Evolutionary conservation across 2,888 invertebrate genomes (phyloP), one percentile per base, ranked within the genome.

Genomic region (Melanchra persicariae): DNA sequence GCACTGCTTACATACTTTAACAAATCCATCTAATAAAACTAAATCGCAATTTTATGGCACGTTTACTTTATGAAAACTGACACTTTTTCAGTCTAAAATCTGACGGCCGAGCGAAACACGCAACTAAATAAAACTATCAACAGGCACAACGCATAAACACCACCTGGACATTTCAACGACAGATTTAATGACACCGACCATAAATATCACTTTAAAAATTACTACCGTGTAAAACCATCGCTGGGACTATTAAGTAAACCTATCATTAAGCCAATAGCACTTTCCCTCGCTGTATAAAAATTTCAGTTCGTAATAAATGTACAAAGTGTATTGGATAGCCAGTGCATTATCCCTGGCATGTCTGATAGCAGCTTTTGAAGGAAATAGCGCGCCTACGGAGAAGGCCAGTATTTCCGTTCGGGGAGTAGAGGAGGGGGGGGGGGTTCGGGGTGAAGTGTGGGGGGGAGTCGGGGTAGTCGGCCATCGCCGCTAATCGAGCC

Each of bases 351-450:
- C 82, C 87, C 84, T 86, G 77, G 87, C 88, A 88, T 87, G 89
- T 89, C 88, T 86, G 90, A 87, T 88, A 88, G 78, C 87, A 85
- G 83, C 82, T 81, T 82, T 85, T 83, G 85, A 83, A 90, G 91
- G 91, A 91, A 91, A 88, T 89, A 89, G 90, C 86, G 87, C 82
- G 90, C 90, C 89, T 89, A 89, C 77, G 83, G 80, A 81, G 86
- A 77, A 82, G 81, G 78, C 84, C 78, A 81, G 74, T 77, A 82
- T 86, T 86, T 85, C 89, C 82, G 85, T 65, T 69, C 55, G 78
- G 78, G 76, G 65, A 75, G 61, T 34, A 34, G 30, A 6, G n/a
- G n/a, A 30, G 9, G 2, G 69, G 66, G 61, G 54, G 76, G 69
- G 7, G 65, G 51, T 43, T 70, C 66, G 70, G 72, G 62, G 54